phyloP scores from a whole-genome alignment of 1,140 invertebrate species.

The Periplaneta americana region DNA sequence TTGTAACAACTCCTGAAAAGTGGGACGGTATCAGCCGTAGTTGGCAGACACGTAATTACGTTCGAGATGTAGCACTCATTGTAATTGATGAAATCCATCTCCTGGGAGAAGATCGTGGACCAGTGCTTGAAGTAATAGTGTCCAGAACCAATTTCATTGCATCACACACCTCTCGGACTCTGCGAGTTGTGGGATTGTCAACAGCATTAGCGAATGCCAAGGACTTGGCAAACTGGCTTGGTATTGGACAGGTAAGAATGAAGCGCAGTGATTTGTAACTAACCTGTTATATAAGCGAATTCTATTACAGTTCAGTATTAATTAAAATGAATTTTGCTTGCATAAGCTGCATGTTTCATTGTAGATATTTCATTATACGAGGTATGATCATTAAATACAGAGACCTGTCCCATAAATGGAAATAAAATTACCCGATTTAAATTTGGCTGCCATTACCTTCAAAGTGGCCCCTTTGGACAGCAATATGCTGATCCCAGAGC shows the following conservation, averaged over 20 bases:
- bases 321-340: too few relatives aligned
- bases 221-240: slow-evolving; percentile 95
- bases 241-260: slow-evolving; percentile 60
- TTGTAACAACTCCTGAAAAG: slow-evolving; percentile 98
- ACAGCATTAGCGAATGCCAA: slow-evolving; percentile 96
- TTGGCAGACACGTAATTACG: slow-evolving; percentile 95
- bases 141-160: slow-evolving; percentile 85
- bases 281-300: too few relatives aligned
- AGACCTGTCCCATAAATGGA: too few relatives aligned
- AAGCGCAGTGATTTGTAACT: too few relatives aligned
- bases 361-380: too few relatives aligned
- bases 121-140: slow-evolving; percentile 81
- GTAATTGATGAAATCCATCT: slow-evolving; percentile 99
- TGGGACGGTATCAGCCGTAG: slow-evolving; percentile 98
- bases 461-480: too few relatives aligned
- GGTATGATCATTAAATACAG: too few relatives aligned
- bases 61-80: slow-evolving; percentile 86
- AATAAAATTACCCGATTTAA: too few relatives aligned
- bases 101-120: slow-evolving; percentile 82
- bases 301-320: too few relatives aligned
- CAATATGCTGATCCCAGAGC: too few relatives aligned
- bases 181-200: slow-evolving; percentile 91
- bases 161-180: slow-evolving; percentile 67
- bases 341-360: too few relatives aligned
- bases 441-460: too few relatives aligned